Percentiles rank a stretch among this genome's conserved stretches.
These are phyloP conservation scores for Elaphurus davidianus DNA, from an alignment of 2,113 vertebrate species.

Conservation along the genomic window DNA sequence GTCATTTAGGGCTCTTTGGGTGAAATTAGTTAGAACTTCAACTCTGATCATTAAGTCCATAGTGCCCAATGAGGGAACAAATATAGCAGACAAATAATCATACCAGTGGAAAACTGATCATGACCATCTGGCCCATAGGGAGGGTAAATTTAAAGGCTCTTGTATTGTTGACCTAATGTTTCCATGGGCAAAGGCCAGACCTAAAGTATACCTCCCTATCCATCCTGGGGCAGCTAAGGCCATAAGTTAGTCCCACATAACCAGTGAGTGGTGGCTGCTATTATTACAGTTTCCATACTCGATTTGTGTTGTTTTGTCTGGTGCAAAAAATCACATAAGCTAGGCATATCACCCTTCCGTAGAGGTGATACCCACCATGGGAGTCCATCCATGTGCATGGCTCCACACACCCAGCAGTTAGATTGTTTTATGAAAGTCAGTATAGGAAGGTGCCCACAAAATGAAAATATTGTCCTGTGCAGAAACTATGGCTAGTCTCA, in stretches of 20 bases:
- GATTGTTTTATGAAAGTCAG: background rate
- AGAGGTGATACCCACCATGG: background rate
- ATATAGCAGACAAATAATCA: background rate
- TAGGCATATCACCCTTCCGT: background rate
- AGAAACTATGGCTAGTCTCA: background rate
- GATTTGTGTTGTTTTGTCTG: background rate
- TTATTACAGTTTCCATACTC: background rate
- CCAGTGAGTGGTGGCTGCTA: background rate
- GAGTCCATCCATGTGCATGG: background rate
- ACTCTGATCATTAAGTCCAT: accelerated
- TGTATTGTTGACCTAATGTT: background rate
- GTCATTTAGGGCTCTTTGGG: background rate
- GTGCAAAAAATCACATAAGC: background rate
- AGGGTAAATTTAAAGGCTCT: background rate
- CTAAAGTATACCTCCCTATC: background rate
- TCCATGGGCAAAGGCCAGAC: background rate
- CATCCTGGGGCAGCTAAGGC: background rate
- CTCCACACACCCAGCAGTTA: background rate
- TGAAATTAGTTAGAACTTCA: background rate
- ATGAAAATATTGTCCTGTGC: background rate
- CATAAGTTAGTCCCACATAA: background rate
- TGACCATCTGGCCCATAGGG: background rate
- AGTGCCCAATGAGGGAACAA: background rate
- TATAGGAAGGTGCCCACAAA: background rate
- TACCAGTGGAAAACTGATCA: background rate